Evolutionary conservation across 2,888 invertebrate species (phyloP), one percentile per base, ranked within the genome.

Genomic region (Cheilosia vulpina): DNA sequence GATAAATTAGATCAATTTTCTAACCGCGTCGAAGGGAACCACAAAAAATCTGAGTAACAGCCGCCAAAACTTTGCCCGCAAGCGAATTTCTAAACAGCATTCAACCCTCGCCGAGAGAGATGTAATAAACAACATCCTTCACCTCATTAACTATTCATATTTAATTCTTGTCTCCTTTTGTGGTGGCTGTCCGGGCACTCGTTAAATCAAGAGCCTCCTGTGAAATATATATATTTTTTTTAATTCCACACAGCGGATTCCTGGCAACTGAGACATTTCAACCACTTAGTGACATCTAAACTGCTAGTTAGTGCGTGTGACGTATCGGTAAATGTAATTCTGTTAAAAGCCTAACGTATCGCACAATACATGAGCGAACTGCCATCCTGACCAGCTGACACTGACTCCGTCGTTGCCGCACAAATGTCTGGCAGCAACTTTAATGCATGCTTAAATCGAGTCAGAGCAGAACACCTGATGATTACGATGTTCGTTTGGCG

Each of bases 401-500:
- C 68, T 50, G 57, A 68, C 34, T 31, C 15, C 31, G 13, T 43
- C 38, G 43, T 45, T 17, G 17, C 38, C 41, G n/a, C 57, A 47
- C 53, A 62, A 55, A 60, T 57, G 19, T 66, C 27, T 27, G 27
- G 6, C 27, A 27, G 21, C 17, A 68, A 11, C 41, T 63, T 50
- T 69, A 60, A 53, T 69, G n/a, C 50, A 65, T 34, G 76, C 60
- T 71, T 41, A 68, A 79, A 75, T 71, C 41, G 41, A 53, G 79
- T 75, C 69, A 47, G 27, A 41, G 76, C 84, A 84, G 27, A 41
- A 80, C 84, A 84, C 84, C 80, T 84, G 80, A 84, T 84, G 84
- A 80, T 80, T 69, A 57, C 52, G 50, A 65, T 60, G 41, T 34
- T 60, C 34, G 31, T 52, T 58, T 41, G 15, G 47, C 17, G 52